Conservation (phyloP, 2,113 vertebrate species). For the Candoia aspera region DNA sequence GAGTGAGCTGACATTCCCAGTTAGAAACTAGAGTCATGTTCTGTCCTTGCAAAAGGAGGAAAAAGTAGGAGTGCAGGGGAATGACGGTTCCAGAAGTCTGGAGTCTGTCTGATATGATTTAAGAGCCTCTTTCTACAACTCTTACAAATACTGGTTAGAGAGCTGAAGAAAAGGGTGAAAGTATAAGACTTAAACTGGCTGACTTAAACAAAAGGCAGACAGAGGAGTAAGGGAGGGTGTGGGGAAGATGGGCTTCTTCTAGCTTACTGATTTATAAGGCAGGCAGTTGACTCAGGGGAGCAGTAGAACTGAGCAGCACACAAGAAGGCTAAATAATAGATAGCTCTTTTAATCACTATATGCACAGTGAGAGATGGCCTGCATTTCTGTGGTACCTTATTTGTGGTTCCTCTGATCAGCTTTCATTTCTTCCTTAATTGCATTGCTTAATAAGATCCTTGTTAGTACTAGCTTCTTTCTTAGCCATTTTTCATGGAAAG, state of each 20-base stretch:
- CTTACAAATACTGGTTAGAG: not conserved
- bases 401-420: not conserved
- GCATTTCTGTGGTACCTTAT: not conserved
- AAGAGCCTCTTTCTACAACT: not conserved
- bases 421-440: not conserved
- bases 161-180: conserved; percentile 24
- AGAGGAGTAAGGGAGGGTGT: not conserved
- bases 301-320: not conserved
- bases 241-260: not conserved
- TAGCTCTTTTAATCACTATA: conserved; percentile 20
- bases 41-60: not conserved
- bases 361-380: not conserved
- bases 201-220: conserved; percentile 25
- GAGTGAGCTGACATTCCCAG: not conserved
- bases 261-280: conserved; percentile 32
- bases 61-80: not conserved
- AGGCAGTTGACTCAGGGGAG: conserved; percentile 10
- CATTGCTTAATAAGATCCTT: not conserved
- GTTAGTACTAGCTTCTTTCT: not conserved
- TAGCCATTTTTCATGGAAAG: not conserved
- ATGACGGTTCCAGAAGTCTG: not conserved
- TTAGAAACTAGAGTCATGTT: not conserved
- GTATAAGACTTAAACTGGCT: not conserved
- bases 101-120: not conserved
- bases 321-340: conserved; percentile 28